phyloP scores from a whole-genome alignment of 2,888 invertebrate genomes.

The Archips crataeganus region DNA sequence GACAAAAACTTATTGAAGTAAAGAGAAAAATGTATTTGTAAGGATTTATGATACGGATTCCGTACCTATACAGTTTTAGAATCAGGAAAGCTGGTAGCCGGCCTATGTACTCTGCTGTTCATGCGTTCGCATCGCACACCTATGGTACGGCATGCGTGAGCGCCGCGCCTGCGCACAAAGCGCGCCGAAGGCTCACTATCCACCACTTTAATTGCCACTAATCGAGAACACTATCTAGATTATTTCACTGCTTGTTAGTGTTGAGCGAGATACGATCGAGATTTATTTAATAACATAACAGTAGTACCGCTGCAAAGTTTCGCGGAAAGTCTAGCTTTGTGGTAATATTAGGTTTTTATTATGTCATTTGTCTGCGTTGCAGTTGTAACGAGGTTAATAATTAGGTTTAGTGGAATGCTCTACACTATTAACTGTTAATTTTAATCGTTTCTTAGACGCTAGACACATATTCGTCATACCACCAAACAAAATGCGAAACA shows the following conservation, averaged over 20 bases:
- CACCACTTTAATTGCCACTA: slow-evolving; percentile 66
- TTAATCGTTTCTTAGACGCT: too few species aligned
- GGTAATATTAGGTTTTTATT: not conserved
- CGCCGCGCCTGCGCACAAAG: slow-evolving; percentile 62
- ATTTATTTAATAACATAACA: slow-evolving; percentile 65
- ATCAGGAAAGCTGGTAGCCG: too few species aligned
- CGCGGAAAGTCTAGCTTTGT: slow-evolving; percentile 28
- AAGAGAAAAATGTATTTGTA: too few species aligned
- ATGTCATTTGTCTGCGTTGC: not conserved
- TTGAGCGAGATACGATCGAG: slow-evolving; percentile 61
- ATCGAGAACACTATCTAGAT: slow-evolving; percentile 72
- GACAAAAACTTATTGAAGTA: too few species aligned
- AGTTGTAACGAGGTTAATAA: not conserved
- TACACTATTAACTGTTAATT: too few species aligned
- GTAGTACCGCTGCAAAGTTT: slow-evolving; percentile 50
- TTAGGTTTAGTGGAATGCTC: not conserved
- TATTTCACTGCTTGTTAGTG: slow-evolving; percentile 68
- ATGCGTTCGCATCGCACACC: slow-evolving; percentile 4
- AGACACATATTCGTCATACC: too few species aligned
- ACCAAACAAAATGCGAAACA: too few species aligned
- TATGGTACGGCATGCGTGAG: slow-evolving; percentile 37
- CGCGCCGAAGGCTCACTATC: slow-evolving; percentile 54
- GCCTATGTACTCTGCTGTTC: too few species aligned
- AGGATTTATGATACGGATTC: too few species aligned
- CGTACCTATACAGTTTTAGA: too few species aligned